Conservation (phyloP, 2,113 vertebrate species). For the Heteronetta atricapilla region DNA sequence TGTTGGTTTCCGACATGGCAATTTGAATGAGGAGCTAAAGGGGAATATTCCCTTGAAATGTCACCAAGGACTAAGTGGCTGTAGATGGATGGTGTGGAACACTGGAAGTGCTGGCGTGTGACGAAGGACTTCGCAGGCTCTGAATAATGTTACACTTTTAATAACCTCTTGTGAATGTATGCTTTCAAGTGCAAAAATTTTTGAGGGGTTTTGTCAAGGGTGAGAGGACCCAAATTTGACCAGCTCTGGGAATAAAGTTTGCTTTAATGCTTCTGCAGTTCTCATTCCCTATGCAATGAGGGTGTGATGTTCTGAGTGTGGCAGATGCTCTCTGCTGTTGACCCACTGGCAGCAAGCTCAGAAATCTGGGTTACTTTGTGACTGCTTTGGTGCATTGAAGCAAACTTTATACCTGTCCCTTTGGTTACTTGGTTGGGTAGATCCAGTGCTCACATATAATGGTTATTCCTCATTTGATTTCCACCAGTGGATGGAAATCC, state of each 20-base stretch:
- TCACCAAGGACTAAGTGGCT: not conserved
- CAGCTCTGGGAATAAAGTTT: not conserved
- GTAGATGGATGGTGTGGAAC: not conserved
- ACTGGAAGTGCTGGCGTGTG: not conserved
- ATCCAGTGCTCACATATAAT: rapidly evolving
- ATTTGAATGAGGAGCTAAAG: not conserved
- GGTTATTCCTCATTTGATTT: not conserved
- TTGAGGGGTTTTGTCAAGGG: not conserved
- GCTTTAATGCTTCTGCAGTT: not conserved
- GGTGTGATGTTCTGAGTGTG: not conserved
- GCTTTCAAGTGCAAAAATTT: conserved; percentile 1
- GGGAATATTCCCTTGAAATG: not conserved
- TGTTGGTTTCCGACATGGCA: not conserved
- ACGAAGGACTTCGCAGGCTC: not conserved
- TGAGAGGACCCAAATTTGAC: conserved; percentile 3
- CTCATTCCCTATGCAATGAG: not conserved
- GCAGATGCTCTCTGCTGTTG: not conserved
- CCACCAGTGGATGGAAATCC: not conserved
- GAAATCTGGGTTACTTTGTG: not conserved
- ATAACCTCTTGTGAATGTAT: conserved; percentile 19
- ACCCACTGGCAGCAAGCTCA: not conserved
- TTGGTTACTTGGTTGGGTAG: not conserved
- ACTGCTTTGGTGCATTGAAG: not conserved
- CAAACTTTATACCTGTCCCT: not conserved
- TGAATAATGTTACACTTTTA: not conserved